Base-by-base conservation (phyloP, 2,888 invertebrate genomes). In the Phyllotreta cruciferae region DNA sequence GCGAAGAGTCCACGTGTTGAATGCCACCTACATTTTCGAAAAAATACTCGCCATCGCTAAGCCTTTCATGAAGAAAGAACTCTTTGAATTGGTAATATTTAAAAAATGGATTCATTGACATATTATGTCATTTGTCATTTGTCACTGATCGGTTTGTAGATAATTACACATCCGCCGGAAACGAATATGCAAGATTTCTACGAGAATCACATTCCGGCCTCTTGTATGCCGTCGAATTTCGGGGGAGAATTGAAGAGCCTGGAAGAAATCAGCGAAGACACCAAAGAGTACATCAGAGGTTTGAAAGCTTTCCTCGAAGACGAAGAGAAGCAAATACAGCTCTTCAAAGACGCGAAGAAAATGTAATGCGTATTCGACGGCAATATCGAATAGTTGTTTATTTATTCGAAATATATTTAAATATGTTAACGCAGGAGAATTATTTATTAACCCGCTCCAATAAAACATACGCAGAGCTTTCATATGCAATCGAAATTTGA, bases 91-190 rank as follows among this genome's bases (percentile, higher is more conserved):
- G 72, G 77, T 77, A 76, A 66, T 68, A 69, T 53, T 6, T 37
- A 7, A 35, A 39, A 35, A 37, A 50, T 50, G 6, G 24, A 60
- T 34, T 39, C 5, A 39, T 52, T 58, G 60, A 35, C n/a, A 44
- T 45, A 34, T 8, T 14, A 42, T 11, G 11, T 14, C 10, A n/a
- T 54, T 9, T 54, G 11, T 9, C n/a, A 14, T 6, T 10, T 38
- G 13, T n/a, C n/a, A 3, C n/a, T 9, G 14, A 47, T 13, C 7
- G 4, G 0, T 62, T 72, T 71, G 47, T 49, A 89, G 89, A 80
- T 89, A 37, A 85, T 87, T 75, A 83, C 88, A 71, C 86, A 88
- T 78, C 82, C 83, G 54, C 82, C 84, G 62, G 84, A 82, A 37
- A 84, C 84, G 10, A 82, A 87, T 41, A 78, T 86, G 63, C 72